phyloP scores from a whole-genome alignment of 2,113 vertebrate species.

The Chloropsis cyanopogon region DNA sequence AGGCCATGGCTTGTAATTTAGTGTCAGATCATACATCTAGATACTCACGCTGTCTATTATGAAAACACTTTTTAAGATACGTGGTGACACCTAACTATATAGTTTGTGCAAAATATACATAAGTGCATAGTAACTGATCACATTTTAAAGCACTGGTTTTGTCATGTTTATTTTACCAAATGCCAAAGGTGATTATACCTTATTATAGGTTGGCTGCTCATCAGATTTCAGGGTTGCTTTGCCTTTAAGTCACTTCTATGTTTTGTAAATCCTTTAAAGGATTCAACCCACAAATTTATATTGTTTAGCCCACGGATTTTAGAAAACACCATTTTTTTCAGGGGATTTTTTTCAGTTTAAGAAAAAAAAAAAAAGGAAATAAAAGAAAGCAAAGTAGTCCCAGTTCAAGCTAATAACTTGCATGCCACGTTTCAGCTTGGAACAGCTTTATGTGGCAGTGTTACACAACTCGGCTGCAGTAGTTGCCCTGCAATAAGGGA shows the following conservation, averaged over 20 bases:
- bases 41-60: not conserved
- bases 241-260: not conserved
- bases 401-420: slow-evolving; percentile 17
- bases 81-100: not conserved
- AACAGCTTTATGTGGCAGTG: slow-evolving; percentile 6
- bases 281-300: not conserved
- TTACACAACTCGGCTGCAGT: slow-evolving; percentile 8
- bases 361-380: not conserved
- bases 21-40: not conserved
- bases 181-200: not conserved
- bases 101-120: not conserved
- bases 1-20: not conserved
- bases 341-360: not conserved
- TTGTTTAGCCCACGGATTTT: not conserved
- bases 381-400: not conserved
- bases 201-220: not conserved
- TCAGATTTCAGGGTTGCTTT: not conserved
- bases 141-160: not conserved
- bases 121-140: not conserved
- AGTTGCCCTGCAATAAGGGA: slow-evolving; percentile 43
- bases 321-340: not conserved
- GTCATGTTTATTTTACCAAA: not conserved
- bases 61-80: not conserved
- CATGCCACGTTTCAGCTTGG: slow-evolving; percentile 48
- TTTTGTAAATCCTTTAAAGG: not conserved